Evolutionary conservation across 2,797 vertebrate species (phyloP).

Genomic region (Rhinatrema bivittatum): DNA sequence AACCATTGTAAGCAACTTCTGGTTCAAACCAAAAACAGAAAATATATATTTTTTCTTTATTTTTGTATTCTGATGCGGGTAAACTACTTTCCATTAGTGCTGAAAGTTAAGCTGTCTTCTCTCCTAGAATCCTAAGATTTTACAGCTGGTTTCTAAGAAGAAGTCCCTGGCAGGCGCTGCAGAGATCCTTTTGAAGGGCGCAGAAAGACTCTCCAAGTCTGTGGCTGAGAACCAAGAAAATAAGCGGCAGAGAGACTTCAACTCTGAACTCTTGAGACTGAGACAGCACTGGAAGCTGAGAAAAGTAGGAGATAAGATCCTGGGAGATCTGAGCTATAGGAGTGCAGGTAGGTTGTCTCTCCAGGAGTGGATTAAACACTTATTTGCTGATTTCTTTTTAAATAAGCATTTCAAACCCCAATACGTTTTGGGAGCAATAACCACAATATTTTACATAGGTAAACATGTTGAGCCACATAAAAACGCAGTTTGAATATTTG

Average conservation of each 20-base stretch:
- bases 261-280: constrained; percentile 83
- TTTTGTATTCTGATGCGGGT: no score
- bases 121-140: constrained; percentile 81
- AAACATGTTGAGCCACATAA: no score
- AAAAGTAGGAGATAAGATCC: constrained; percentile 96
- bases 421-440: no score
- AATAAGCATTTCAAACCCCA: no score
- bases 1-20: no score
- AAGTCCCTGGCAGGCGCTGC: constrained; percentile 88
- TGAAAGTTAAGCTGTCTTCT: constrained; percentile 2
- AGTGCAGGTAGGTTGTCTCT: constrained; percentile 75
- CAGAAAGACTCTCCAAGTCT: constrained; percentile 87
- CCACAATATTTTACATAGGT: no score
- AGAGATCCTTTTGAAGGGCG: constrained; percentile 84
- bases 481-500: no score
- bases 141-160: constrained; percentile 92
- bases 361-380: no score
- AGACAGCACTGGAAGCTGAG: constrained; percentile 96
- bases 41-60: no score
- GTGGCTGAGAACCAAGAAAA: constrained; percentile 91
- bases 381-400: no score
- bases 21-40: no score
- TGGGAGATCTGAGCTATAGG: constrained; percentile 93
- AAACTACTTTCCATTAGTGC: no score
- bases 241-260: constrained; percentile 89